Base-by-base conservation (phyloP, 2,888 invertebrate species). In the Ormyrus rosae region DNA sequence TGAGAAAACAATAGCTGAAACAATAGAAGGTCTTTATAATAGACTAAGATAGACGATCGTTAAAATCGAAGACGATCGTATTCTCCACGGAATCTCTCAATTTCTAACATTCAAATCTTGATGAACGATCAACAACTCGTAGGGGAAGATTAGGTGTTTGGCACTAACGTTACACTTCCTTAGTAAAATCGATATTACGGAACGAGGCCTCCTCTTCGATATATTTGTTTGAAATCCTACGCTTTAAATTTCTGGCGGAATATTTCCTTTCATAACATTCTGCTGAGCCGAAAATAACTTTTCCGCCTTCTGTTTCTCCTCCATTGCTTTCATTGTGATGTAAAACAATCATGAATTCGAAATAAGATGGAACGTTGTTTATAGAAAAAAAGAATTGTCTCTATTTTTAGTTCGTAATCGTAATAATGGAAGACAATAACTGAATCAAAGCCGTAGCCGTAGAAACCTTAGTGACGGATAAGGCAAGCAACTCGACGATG, bases 191-290 rank as follows among this genome's bases (percentile, higher is more conserved):
- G 11, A 53, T 53, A 53, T 53, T 11, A 53, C 53, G 53, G 53
- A 53, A 58, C 58, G 58, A 58, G 58, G n/a, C n/a, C n/a, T 58
- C n/a, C n/a, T 34, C 34, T 34, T 34, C 34, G 34, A 34, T 4
- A 34, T n/a, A 58, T 6, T 58, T 58, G 58, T 58, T 58, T 58
- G 6, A 55, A 53, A 68, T 34, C 68, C 6, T 5, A 13, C 48
- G 10, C 50, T 65, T 51, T 10, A 51, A 68, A 9, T 67, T 46
- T n/a, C 46, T 73, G n/a, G 13, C 9, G n/a, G 64, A 73, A 64
- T 73, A 55, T 73, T 73, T 55, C 55, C 64, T 46, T 10, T 71
- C 71, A 61, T 11, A 71, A 71, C 50, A 60, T 69, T 9, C 34
- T 34, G 8, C 7, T 5, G 0, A 46, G 34, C 55, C 61, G 19